Evolutionary conservation across 2,113 vertebrate genomes (phyloP).

Genomic region (Oncorhynchus gorbuscha): DNA sequence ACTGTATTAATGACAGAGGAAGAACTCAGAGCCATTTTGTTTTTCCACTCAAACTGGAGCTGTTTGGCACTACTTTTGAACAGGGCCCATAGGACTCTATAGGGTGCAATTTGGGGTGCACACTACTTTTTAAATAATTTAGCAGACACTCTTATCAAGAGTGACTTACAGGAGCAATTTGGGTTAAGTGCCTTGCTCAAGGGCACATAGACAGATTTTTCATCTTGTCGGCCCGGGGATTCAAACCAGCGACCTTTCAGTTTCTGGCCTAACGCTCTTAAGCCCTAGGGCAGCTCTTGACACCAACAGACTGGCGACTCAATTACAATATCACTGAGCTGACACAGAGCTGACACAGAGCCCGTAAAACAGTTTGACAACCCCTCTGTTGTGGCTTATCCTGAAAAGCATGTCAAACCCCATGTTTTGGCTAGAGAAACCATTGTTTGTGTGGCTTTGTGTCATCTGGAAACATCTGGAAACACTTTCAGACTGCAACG

Average conservation of each 20-base stretch:
- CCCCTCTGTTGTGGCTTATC: not conserved
- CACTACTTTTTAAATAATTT: too few relatives aligned
- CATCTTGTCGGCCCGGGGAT: too few relatives aligned
- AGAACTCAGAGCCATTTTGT: constrained; percentile 20
- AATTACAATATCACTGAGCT: not conserved
- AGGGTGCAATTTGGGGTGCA: not conserved
- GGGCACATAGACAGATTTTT: too few relatives aligned
- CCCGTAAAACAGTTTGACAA: not conserved
- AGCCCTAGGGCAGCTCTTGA: not conserved
- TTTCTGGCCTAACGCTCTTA: too few relatives aligned
- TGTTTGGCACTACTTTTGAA: too few relatives aligned
- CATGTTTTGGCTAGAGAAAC: not conserved
- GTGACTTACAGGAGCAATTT: too few relatives aligned
- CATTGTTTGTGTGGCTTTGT: not conserved
- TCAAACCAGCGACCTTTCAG: too few relatives aligned
- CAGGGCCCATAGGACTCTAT: not conserved
- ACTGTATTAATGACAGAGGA: constrained; percentile 22
- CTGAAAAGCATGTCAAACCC: not conserved
- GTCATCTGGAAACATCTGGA: constrained; percentile 1
- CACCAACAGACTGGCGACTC: not conserved
- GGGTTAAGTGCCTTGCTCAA: too few relatives aligned
- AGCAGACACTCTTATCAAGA: too few relatives aligned
- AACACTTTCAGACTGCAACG: not conserved
- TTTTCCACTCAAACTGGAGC: constrained; percentile 10
- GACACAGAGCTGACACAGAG: not conserved